Base-by-base conservation (phyloP, 2,888 invertebrate species). In the Proisotoma minuta region DNA sequence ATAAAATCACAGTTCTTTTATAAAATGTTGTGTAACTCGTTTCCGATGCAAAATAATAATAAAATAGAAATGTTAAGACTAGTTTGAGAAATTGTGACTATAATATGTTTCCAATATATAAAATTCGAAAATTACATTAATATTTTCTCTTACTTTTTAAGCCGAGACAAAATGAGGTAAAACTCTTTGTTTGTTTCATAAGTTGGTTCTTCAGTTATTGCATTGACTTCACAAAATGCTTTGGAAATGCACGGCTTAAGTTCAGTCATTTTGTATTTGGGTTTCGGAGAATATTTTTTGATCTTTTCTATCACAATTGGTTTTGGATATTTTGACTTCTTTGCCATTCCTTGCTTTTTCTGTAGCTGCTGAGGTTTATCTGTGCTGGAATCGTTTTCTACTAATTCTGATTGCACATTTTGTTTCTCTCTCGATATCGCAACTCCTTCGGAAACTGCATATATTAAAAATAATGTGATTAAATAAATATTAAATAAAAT, bases 201-300 rank as follows among this genome's bases (percentile, higher is more conserved):
- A 40, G 62, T 65, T 10, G 64, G 67, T 24, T 22, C 47, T 20
- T 54, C 34, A 1, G 64, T 62, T 4, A 57, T 57, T 24, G 67
- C 62, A 54, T 67, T 67, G 10, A 67, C 63, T 58, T 64, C 67
- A 40, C 67, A 67, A 57, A 67, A 67, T 18, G 63, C 67, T 58
- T 67, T 67, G 5, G 67, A 64, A 49, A 67, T 58, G 51, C 67
- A 67, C 2, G 62, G 59, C 40, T 64, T 64, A 29, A 67, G 53
- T 20, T 64, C 64, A 1, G 64, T 60, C 12, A 64, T 61, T 50
- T 65, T 64, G 34, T 60, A 28, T 26, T 51, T 60, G 15, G 8
- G 8, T 15, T 34, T 34, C 15, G 34, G 34, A 34, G 8, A 8
- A 8, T 34, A 10, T 34, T 34, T 34, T 10, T 10, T 15, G 15